Evolutionary conservation across 2,113 vertebrate genomes (phyloP).

Genomic region (Neodontobutis hainanensis): DNA sequence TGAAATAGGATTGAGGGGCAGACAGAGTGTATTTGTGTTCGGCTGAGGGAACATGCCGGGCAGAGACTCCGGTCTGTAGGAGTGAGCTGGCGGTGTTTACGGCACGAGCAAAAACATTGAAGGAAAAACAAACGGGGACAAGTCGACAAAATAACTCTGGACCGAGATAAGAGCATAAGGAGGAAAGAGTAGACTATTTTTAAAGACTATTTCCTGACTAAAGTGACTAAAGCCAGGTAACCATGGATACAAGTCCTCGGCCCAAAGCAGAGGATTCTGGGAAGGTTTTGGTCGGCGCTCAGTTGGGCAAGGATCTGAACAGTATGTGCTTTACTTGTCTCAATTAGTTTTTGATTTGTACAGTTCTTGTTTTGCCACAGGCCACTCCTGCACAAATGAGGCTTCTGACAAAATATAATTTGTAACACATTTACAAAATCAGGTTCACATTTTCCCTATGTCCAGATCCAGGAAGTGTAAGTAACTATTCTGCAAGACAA

Average conservation of each 20-base stretch:
- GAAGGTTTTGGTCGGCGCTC: constrained; percentile 56
- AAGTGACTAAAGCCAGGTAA: constrained; percentile 19
- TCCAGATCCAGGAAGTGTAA: too few relatives aligned
- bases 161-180: background rate
- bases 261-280: constrained; percentile 57
- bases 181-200: background rate
- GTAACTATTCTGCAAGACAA: too few relatives aligned
- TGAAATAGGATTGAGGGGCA: constrained; percentile 62
- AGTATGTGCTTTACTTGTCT: constrained; percentile 20
- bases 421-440: too few relatives aligned
- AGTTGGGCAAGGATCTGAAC: constrained; percentile 41
- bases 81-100: too few relatives aligned
- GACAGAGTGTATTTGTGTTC: constrained; percentile 1
- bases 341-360: background rate
- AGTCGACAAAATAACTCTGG: background rate
- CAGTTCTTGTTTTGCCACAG: too few relatives aligned
- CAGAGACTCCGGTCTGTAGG: too few relatives aligned
- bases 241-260: constrained; percentile 56
- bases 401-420: too few relatives aligned
- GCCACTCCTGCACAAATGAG: too few relatives aligned
- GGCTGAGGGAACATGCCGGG: too few relatives aligned
- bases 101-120: too few relatives aligned
- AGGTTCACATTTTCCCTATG: too few relatives aligned
- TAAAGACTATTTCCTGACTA: constrained; percentile 11
- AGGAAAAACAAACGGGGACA: too few relatives aligned